Evolutionary conservation across 35 echinoderm and acorn worm genomes (phyloP), one percentile per base, ranked within the genome.

Genomic region (Antedon bifida): DNA sequence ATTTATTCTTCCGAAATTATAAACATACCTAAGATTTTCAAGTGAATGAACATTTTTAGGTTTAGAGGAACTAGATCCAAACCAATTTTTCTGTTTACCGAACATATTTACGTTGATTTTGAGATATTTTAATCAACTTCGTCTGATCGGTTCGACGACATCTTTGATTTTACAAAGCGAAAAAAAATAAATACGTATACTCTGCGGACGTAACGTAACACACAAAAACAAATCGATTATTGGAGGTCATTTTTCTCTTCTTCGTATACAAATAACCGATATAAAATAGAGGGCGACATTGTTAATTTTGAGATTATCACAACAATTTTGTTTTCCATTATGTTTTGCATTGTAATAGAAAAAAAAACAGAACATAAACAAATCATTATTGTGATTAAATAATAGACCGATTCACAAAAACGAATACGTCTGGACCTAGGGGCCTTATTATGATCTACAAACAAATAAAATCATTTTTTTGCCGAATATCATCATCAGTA

Each of bases 1-100:
- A 42, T 42, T 42, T 42, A 4, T 7, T 7, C 38, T 42, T 42
- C 38, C 38, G 4, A 7, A 10, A 12, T 33, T 13, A 38, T 5
- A 36, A 4, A 80, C 78, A 4, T 80, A 80, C 78, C 36, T 80
- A 1, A 80, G 34, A 80, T 80, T 34, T 36, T 80, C 78, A 29
- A 80, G 34, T 38, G 78, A 80, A 38, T 80, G 78, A 29, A 80
- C 33, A 80, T 39, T 80, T 80, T 80, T 80, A 29, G 78, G 78
- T 36, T 80, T 80, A 12, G 33, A 80, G 33, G 36, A 16, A 11
- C 33, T 35, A 29, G 11, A 11, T 80, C 36, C 33, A 38, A 80
- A 36, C 78, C 78, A 80, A 39, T 80, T 80, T 80, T 80, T 80
- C 34, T 7, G 14, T 28, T 80, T 80, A 39, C 33, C 34, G 30